Evolutionary conservation across 2,113 vertebrate genomes (phyloP).

Genomic region (Phainopepla nitens): DNA sequence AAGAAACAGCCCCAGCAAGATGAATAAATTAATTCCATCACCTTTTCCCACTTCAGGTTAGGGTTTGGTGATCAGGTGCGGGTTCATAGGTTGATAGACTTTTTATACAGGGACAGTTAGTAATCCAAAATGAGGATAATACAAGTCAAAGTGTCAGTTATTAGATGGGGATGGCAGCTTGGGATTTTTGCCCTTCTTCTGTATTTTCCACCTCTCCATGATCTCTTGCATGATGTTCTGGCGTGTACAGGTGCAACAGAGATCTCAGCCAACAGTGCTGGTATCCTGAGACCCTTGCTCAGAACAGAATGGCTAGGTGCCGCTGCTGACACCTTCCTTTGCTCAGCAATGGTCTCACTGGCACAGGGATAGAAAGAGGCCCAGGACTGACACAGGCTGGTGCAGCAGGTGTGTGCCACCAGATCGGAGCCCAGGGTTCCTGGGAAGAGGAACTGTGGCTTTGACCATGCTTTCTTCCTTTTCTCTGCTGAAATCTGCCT

Average conservation of each 20-base stretch:
- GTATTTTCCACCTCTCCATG: neutral
- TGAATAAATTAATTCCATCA: neutral
- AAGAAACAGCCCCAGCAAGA: neutral
- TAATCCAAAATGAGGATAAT: neutral
- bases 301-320: neutral
- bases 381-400: neutral
- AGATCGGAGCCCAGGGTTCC: neutral
- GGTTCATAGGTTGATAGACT: neutral
- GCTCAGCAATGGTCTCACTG: neutral
- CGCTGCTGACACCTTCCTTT: neutral
- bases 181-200: neutral
- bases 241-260: neutral
- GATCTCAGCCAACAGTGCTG: neutral
- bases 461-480: neutral
- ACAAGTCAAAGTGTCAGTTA: neutral
- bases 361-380: neutral
- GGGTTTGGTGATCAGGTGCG: neutral
- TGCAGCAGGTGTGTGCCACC: neutral
- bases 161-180: neutral
- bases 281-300: neutral
- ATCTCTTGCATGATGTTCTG: neutral
- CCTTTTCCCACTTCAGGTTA: neutral
- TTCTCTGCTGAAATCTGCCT: neutral
- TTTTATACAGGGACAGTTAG: neutral
- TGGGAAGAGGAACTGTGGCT: neutral